These are phyloP conservation scores for Dendronephthya gigantea DNA, from an alignment of 64 coral and sea anemone species.

Conservation along the genomic window DNA sequence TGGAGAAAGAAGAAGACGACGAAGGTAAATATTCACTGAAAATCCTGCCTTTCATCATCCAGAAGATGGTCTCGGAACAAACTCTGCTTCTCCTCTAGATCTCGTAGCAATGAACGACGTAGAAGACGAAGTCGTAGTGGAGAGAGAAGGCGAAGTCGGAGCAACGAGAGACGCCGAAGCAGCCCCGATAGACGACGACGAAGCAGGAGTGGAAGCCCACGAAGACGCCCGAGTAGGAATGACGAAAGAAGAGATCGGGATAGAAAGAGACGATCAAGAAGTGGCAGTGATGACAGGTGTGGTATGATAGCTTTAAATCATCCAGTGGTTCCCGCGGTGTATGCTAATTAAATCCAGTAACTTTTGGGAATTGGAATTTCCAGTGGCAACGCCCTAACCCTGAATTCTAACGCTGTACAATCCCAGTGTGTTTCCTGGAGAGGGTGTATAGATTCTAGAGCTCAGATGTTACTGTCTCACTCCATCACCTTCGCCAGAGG, in stretches of 20 bases:
- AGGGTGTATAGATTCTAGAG: too few relatives aligned
- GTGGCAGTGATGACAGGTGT: slow-evolving; percentile 37
- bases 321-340: too few relatives aligned
- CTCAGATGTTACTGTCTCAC: too few relatives aligned
- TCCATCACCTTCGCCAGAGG: too few relatives aligned
- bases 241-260: slow-evolving; percentile 1
- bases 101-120: neutral
- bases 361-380: too few relatives aligned
- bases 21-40: neutral
- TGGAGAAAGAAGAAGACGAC: neutral
- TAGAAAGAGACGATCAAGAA: slow-evolving; percentile 41
- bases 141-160: neutral
- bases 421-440: too few relatives aligned
- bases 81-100: neutral
- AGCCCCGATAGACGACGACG: neutral
- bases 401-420: too few relatives aligned
- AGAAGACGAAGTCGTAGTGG: neutral
- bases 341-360: too few relatives aligned
- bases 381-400: too few relatives aligned
- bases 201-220: slow-evolving; percentile 9
- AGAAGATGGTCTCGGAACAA: neutral
- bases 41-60: too few relatives aligned
- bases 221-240: neutral
- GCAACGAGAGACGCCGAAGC: neutral
- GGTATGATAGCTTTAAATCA: neutral